These are phyloP conservation scores for Rallus limicola DNA, from an alignment of 2,113 vertebrate genomes.

Conservation along the genomic window DNA sequence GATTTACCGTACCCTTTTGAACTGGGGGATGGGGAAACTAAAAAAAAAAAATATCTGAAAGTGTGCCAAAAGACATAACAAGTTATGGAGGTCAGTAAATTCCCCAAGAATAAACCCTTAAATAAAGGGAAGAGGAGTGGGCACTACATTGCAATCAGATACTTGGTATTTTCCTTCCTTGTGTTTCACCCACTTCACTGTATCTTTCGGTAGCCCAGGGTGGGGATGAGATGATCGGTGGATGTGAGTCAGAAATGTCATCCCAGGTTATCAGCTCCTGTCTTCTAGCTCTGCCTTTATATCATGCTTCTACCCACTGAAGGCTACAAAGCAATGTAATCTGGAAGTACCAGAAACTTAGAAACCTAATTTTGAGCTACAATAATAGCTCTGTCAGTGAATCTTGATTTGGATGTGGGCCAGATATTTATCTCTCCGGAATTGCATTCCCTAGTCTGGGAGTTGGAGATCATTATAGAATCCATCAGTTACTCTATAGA, in stretches of 20 bases:
- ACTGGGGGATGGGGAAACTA: no score
- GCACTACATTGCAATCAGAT: background rate
- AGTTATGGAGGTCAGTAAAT: background rate
- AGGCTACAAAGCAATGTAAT: background rate
- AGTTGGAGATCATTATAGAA: background rate
- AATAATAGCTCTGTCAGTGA: background rate
- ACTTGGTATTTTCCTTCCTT: background rate
- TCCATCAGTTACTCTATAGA: background rate
- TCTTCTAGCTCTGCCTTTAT: background rate
- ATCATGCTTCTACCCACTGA: background rate
- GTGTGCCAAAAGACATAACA: background rate
- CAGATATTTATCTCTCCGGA: slow-evolving; percentile 10
- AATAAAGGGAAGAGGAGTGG: background rate
- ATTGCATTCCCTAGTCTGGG: background rate
- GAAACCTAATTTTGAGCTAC: background rate
- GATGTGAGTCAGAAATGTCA: background rate
- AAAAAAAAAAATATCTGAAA: no score
- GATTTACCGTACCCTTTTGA: background rate
- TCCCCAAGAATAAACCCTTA: background rate
- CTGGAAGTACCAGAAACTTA: background rate
- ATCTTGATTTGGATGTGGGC: background rate
- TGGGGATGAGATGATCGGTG: background rate
- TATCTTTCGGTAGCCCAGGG: background rate
- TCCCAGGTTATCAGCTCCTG: background rate
- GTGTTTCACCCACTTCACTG: background rate